Percentiles rank a stretch among this genome's conserved stretches.
Evolutionary conservation across 2,888 invertebrate genomes (phyloP).

Genomic region (Caprella mutica): DNA sequence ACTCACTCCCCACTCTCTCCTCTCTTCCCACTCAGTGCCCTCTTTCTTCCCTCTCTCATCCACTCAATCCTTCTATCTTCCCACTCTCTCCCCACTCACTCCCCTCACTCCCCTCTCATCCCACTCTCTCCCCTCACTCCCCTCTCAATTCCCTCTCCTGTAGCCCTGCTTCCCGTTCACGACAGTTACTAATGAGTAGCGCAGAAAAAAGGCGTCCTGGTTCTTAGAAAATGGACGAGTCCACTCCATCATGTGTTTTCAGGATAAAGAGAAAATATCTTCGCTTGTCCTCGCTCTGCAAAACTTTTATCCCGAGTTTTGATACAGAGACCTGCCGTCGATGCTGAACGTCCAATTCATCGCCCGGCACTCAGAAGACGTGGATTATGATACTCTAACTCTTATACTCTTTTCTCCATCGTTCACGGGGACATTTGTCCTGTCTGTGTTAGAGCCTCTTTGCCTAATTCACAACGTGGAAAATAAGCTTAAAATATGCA

Average conservation of each 20-base stretch:
- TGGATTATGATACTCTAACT: slow-evolving; percentile 7
- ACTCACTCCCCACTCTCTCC: no score
- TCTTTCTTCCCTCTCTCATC: neutral
- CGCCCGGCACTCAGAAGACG: slow-evolving; percentile 9
- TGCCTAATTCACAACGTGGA: slow-evolving; percentile 10
- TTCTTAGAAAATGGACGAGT: slow-evolving; percentile 35
- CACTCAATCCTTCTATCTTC: neutral
- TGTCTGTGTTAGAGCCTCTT: slow-evolving; percentile 1
- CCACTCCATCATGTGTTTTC: slow-evolving; percentile 34
- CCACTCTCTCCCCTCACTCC: neutral
- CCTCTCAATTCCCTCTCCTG: slow-evolving; percentile 2
- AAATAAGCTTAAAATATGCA: slow-evolving; percentile 12
- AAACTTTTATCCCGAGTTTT: slow-evolving; percentile 26
- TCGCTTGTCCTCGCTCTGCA: slow-evolving; percentile 30
- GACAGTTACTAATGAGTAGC: slow-evolving; percentile 33
- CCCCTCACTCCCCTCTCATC: neutral
- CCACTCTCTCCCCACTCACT: neutral
- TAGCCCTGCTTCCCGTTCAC: slow-evolving; percentile 18
- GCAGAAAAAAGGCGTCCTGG: slow-evolving; percentile 30
- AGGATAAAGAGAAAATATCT: slow-evolving; percentile 34
- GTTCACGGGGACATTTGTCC: slow-evolving; percentile 5
- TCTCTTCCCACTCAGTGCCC: no score
- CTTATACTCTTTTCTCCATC: slow-evolving; percentile 1
- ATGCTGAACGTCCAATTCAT: slow-evolving; percentile 25
- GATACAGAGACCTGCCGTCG: slow-evolving; percentile 24